Conservation (phyloP, 1,140 invertebrate species). For the Drosophila lacertosa region DNA sequence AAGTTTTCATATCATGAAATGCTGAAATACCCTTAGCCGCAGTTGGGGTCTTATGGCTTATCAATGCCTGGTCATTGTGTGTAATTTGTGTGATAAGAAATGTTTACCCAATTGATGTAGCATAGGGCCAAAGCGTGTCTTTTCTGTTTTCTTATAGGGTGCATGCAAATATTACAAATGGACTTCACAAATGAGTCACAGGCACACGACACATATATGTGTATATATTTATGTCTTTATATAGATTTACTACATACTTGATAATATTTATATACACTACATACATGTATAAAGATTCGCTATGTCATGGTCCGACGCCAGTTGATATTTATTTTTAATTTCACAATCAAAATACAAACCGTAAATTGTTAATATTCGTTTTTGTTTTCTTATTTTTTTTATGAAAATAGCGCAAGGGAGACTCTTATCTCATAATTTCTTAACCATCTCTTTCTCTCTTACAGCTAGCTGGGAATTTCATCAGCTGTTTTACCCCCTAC, state of each 20-base stretch:
- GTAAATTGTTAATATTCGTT: slow-evolving; percentile 27
- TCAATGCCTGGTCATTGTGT: slow-evolving; percentile 30
- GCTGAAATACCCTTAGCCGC: neutral
- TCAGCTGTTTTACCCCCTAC: slow-evolving; percentile 33
- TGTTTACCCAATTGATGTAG: slow-evolving; percentile 25
- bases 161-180: slow-evolving; percentile 29
- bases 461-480: slow-evolving; percentile 46
- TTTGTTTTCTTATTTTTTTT: slow-evolving; percentile 6
- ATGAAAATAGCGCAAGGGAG: slow-evolving; percentile 40
- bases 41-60: slow-evolving; percentile 11
- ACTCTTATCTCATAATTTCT: slow-evolving; percentile 36
- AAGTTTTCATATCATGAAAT: neutral
- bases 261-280: neutral
- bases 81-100: slow-evolving; percentile 36
- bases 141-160: neutral
- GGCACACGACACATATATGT: neutral
- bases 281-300: slow-evolving; percentile 29
- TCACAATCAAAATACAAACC: slow-evolving; percentile 66
- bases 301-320: slow-evolving; percentile 52
- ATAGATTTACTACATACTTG: too few relatives aligned
- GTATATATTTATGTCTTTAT: too few relatives aligned
- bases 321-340: slow-evolving; percentile 72
- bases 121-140: slow-evolving; percentile 34
- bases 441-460: slow-evolving; percentile 38
- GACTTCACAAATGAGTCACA: slow-evolving; percentile 25